A percentile compares a stretch with the other conserved stretches of the same genome.
These are phyloP conservation scores for Chroicocephalus ridibundus DNA, from an alignment of 2,113 vertebrate species.

Conservation along the genomic window DNA sequence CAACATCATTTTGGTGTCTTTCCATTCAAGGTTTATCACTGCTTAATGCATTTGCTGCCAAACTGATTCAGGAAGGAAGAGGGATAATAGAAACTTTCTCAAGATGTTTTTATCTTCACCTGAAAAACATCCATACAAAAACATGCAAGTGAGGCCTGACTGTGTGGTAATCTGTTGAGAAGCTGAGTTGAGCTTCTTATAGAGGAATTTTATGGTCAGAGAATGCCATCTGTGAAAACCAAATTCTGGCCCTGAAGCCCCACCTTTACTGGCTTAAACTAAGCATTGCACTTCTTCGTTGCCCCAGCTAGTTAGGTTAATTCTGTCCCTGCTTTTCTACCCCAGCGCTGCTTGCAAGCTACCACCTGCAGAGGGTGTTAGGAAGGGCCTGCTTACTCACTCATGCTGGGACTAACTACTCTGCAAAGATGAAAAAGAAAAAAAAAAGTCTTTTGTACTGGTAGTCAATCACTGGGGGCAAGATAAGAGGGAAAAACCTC, in stretches of 20 bases:
- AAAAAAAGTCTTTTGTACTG: background rate
- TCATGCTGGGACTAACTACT: background rate
- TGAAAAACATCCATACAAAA: background rate
- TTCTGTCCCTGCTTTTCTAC: background rate
- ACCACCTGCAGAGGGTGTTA: fast-evolving
- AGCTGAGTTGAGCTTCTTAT: background rate
- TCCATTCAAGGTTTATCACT: background rate
- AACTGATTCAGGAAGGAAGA: background rate
- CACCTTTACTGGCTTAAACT: background rate
- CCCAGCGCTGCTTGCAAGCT: background rate
- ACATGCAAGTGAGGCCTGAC: background rate
- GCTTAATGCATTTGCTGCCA: background rate
- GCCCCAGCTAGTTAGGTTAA: no score
- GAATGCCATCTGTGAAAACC: background rate
- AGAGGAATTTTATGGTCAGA: background rate
- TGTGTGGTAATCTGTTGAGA: background rate
- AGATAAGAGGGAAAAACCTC: background rate
- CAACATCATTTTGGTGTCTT: background rate
- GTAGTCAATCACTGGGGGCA: background rate
- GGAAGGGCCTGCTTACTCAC: background rate
- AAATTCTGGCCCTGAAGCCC: background rate
- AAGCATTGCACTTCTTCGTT: background rate
- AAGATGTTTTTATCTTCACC: background rate
- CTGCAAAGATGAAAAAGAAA: background rate
- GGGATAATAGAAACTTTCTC: background rate